Conservation (phyloP, 1,140 invertebrate species). For the Drosophila miranda region DNA sequence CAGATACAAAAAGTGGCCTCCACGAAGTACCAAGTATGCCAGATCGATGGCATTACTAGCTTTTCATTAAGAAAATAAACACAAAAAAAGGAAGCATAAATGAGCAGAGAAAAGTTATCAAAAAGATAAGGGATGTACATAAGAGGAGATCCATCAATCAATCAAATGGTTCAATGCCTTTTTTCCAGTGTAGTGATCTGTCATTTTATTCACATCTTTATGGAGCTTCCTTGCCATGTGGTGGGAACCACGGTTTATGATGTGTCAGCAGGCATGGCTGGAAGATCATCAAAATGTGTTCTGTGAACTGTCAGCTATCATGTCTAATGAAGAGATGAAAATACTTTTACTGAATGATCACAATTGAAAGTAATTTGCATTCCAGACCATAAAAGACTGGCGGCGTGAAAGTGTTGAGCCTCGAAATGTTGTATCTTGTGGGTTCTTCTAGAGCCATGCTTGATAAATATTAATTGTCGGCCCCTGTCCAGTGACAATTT, state of each 20-base stretch:
- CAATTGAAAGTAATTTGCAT: constrained; percentile 76
- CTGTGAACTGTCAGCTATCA: constrained; percentile 39
- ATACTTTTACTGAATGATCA: constrained; percentile 63
- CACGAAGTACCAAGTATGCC: too few species aligned
- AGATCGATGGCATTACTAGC: too few species aligned
- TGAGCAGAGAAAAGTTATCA: too few species aligned
- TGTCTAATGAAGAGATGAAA: constrained; percentile 64
- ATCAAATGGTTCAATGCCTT: background rate
- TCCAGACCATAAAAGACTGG: background rate
- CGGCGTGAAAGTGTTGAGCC: constrained; percentile 43
- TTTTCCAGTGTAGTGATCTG: background rate
- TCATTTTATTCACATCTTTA: too few species aligned
- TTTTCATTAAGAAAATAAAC: too few species aligned
- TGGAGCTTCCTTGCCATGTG: background rate
- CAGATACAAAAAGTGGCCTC: too few species aligned
- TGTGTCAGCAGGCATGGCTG: constrained; percentile 6
- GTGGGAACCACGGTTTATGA: background rate
- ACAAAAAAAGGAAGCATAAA: too few species aligned
- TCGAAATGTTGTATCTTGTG: constrained; percentile 22
- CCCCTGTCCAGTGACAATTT: constrained; percentile 56
- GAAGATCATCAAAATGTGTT: constrained; percentile 46
- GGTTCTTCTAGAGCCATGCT: constrained; percentile 45
- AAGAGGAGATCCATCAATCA: background rate
- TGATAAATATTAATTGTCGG: constrained; percentile 75
- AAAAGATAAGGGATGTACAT: background rate